Percentiles rank a stretch among this genome's conserved stretches.
phyloP scores from a whole-genome alignment of 2,888 invertebrate species.

The Busseola fusca region DNA sequence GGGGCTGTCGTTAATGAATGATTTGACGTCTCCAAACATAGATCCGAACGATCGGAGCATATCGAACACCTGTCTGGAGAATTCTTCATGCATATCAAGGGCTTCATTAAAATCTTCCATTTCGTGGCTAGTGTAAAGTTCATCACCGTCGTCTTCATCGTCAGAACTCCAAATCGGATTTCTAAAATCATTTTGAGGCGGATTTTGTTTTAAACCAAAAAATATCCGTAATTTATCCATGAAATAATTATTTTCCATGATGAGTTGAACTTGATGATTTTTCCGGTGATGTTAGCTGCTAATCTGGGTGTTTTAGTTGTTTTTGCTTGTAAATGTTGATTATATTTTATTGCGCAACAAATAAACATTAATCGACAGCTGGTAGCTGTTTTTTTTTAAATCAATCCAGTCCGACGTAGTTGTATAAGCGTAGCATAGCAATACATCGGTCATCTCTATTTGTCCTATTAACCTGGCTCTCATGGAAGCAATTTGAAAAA shows the following conservation, averaged over 20 bases:
- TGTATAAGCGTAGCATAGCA: constrained; percentile 27
- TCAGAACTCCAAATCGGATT: constrained; percentile 86
- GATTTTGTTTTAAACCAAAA: constrained; percentile 76
- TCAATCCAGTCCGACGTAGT: constrained; percentile 13
- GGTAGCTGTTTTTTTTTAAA: constrained; percentile 54
- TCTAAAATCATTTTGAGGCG: constrained; percentile 83
- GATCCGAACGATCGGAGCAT: constrained; percentile 79
- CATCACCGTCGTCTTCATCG: constrained; percentile 84
- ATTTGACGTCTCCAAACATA: constrained; percentile 79
- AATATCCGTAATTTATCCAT: constrained; percentile 79
- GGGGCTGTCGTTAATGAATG: constrained; percentile 73
- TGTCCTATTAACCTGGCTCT: background rate
- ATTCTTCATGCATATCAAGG: constrained; percentile 74
- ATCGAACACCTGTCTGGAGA: constrained; percentile 80
- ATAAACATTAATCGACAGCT: constrained; percentile 66
- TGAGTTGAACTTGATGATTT: constrained; percentile 66
- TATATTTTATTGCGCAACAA: constrained; percentile 78
- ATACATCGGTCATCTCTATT: background rate
- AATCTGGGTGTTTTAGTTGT: constrained; percentile 60
- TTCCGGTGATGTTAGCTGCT: constrained; percentile 49
- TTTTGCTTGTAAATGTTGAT: constrained; percentile 56
- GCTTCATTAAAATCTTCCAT: constrained; percentile 65
- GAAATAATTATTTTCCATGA: constrained; percentile 72
- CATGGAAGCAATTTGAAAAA: background rate
- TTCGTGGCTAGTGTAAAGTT: constrained; percentile 77